Conservation (phyloP, 2,888 invertebrate species). For the Protophormia terraenovae region DNA sequence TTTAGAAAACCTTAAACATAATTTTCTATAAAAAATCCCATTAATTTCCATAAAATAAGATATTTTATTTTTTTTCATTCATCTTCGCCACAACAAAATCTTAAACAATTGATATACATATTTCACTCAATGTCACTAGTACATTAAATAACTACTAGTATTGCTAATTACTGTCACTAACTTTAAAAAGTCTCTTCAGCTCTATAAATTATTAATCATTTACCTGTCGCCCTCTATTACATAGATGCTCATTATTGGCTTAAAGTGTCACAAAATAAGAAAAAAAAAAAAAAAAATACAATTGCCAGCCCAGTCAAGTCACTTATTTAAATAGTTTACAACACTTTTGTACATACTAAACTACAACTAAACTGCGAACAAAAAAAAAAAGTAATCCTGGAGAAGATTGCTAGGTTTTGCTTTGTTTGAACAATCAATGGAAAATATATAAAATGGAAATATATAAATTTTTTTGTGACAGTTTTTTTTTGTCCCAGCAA, state of each 20-base stretch:
- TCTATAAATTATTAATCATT: constrained; percentile 57
- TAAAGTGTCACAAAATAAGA: constrained; percentile 4
- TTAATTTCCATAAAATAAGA: too few relatives aligned
- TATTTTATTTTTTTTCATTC: too few relatives aligned
- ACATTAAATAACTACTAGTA: background rate
- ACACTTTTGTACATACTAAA: background rate
- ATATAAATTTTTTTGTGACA: constrained; percentile 49
- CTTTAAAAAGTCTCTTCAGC: background rate
- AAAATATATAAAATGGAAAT: too few relatives aligned
- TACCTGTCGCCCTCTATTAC: constrained; percentile 48
- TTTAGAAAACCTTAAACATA: too few relatives aligned
- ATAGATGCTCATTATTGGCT: constrained; percentile 43
- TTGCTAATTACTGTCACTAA: constrained; percentile 50
- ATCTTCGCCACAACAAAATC: too few relatives aligned
- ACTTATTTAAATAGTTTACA: constrained; percentile 44
- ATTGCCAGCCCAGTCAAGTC: constrained; percentile 18
- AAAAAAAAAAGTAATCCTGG: background rate
- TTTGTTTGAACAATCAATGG: constrained; percentile 43
- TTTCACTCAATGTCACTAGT: constrained; percentile 3
- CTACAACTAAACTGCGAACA: background rate
- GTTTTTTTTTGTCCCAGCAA: constrained; percentile 28
- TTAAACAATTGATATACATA: constrained; percentile 1
- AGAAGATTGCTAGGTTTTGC: constrained; percentile 12
- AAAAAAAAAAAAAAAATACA: background rate
- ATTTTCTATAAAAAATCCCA: too few relatives aligned